Conservation (phyloP, 37 sponge, comb jelly and placozoan genomes). For the Ephydatia muelleri region DNA sequence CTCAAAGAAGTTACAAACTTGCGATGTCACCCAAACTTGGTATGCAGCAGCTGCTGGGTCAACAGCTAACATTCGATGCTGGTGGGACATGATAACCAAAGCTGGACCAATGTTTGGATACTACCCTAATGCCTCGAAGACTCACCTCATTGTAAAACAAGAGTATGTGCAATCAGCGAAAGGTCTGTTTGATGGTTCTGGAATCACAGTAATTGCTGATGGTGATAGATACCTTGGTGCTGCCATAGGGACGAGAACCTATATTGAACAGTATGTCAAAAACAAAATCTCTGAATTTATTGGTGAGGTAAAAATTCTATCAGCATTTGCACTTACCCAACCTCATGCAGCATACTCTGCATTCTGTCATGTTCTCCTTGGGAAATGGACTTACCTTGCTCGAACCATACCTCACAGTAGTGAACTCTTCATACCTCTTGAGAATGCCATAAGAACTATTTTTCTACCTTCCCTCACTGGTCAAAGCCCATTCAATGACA, state of each 20-base stretch:
- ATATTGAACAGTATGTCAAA: neutral
- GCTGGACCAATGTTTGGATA: slow-evolving; percentile 16
- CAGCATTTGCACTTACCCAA: neutral
- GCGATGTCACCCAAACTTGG: slow-evolving; percentile 7
- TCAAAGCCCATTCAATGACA: neutral
- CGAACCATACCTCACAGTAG: slow-evolving; percentile 11
- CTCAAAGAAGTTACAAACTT: neutral
- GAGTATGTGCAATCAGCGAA: slow-evolving; percentile 21
- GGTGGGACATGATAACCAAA: slow-evolving; percentile 18
- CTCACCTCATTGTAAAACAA: slow-evolving; percentile 28
- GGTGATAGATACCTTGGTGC: slow-evolving; percentile 19
- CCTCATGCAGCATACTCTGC: slow-evolving; percentile 26
- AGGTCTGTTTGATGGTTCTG: slow-evolving; percentile 15
- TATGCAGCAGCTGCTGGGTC: slow-evolving; percentile 31
- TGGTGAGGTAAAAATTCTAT: slow-evolving; percentile 7
- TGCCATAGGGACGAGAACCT: no score
- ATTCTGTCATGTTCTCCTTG: slow-evolving; percentile 3
- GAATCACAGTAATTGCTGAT: slow-evolving; percentile 2
- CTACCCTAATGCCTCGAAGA: slow-evolving; percentile 22
- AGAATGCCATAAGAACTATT: slow-evolving; percentile 11
- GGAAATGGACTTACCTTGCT: slow-evolving; percentile 7
- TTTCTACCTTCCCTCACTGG: slow-evolving; percentile 34
- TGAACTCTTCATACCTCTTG: slow-evolving; percentile 14
- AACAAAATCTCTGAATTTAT: slow-evolving; percentile 15
- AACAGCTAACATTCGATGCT: neutral